Base-by-base conservation (phyloP, 2,888 invertebrate species). In the Nymphalis polychloros region DNA sequence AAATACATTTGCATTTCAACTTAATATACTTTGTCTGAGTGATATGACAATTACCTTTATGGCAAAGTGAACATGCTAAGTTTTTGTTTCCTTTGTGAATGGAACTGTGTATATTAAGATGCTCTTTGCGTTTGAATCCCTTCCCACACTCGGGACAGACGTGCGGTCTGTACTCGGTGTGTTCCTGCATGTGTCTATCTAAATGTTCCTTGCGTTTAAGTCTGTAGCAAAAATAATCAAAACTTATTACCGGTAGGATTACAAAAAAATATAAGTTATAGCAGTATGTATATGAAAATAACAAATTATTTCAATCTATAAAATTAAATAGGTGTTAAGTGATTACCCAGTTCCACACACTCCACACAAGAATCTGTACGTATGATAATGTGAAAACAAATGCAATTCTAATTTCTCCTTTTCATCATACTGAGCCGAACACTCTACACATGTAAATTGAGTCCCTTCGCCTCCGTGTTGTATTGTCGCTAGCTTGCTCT, bases 61-160 rank as follows among this genome's bases (percentile, higher is more conserved):
- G 94, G 78, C 96, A 96, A 67, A 96, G 94, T 50, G 93, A 93
- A 79, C 96, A 96, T 48, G 95, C 93, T 78, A 96, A 95, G 27
- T 94, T 95, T 84, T 96, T 97, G 78, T 95, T 95, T 0, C 96
- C 96, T 41, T 95, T 95, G 81, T 97, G 97, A 77, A 97, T 97
- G 59, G 96, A 95, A 75, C 94, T 94, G 82, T 97, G 97, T 53
- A 97, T 94, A 80, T 96, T 96, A 59, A 97, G 90, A 79, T 97
- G 97, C 80, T 97, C 97, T 88, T 96, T 96, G 77, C 97, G 93
- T 78, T 97, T 96, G 83, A 97, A 96, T 0, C 93, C 95, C 81
- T 96, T 96, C 84, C 94, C 94, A 79, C 96, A 96, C 35, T 96
- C 94, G 0, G 94, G 93, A 81, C 96, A 96, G 0, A 95, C 93